Conservation (phyloP, 2,888 invertebrate genomes). For the Aporophyla lueneburgensis region DNA sequence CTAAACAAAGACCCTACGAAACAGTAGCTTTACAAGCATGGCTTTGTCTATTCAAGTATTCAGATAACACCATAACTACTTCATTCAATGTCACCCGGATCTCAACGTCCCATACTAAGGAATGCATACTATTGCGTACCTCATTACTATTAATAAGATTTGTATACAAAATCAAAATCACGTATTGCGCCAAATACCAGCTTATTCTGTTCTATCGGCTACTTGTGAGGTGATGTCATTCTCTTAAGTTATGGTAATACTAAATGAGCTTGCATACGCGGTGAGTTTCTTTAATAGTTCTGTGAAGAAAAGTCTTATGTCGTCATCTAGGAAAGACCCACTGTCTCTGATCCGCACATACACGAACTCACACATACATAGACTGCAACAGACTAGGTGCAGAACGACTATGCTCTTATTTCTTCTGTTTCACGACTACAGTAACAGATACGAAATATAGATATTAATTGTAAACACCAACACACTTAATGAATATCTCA, state of each 20-base stretch:
- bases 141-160: constrained; percentile 58
- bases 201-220: constrained; percentile 33
- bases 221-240: constrained; percentile 57
- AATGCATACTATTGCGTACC: constrained; percentile 35
- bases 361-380: not conserved
- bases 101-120: constrained; percentile 25
- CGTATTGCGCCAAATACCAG: constrained; percentile 62
- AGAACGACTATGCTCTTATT: too few relatives aligned
- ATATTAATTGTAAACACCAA: not conserved
- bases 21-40: not conserved
- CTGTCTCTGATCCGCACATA: not conserved
- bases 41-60: constrained; percentile 27
- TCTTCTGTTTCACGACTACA: not conserved
- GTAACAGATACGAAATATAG: not conserved
- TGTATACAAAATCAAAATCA: constrained; percentile 56
- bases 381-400: not conserved
- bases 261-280: constrained; percentile 6
- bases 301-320: not conserved
- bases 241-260: constrained; percentile 40
- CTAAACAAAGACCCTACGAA: not conserved
- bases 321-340: not conserved
- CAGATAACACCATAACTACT: constrained; percentile 38
- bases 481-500: not conserved
- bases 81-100: constrained; percentile 46
- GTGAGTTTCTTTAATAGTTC: constrained; percentile 10